Evolutionary conservation across 2,113 vertebrate species (phyloP).

Genomic region (Rattus rattus): DNA sequence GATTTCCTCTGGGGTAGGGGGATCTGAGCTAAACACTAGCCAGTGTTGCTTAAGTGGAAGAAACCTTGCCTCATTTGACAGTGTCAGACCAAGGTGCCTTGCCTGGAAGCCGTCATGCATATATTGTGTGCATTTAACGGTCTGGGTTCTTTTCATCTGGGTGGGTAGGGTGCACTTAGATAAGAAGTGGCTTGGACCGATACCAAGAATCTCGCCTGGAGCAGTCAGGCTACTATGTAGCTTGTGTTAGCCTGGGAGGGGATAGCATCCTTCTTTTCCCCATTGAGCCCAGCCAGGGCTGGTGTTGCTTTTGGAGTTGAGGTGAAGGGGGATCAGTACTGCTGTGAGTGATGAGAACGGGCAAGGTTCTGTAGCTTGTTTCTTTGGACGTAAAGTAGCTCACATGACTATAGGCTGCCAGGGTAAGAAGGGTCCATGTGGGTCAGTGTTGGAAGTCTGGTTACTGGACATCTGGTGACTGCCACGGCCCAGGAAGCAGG

Average conservation of each 20-base stretch:
- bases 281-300: neutral
- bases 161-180: neutral
- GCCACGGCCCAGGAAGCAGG: neutral
- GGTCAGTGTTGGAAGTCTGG: neutral
- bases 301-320: neutral
- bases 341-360: neutral
- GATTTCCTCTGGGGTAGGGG: neutral
- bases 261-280: neutral
- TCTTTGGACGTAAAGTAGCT: neutral
- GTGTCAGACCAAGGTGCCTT: constrained; percentile 2
- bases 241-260: neutral
- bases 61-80: neutral
- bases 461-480: neutral
- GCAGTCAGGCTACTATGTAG: neutral
- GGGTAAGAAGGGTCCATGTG: neutral
- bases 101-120: neutral
- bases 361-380: constrained; percentile 24
- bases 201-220: neutral
- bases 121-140: neutral
- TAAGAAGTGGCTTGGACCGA: neutral
- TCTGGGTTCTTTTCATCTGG: neutral
- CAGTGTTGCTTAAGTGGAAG: constrained; percentile 22
- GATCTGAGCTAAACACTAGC: constrained; percentile 5
- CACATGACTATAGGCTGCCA: neutral
- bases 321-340: neutral